A percentile compares a stretch with the other conserved stretches of the same genome.
phyloP scores from a whole-genome alignment of 2,113 vertebrate species.

The human (Homo sapiens) region GRCh38 chr16:62402501-62403000 shows the following conservation, averaged over 20 bases:
- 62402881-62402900: neutral
- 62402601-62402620: neutral
- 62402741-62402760: neutral
- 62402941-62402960: neutral
- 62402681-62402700: neutral
- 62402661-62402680: neutral
- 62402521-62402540: neutral
- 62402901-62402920: neutral
- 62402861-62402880: neutral
- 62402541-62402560: neutral
- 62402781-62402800: neutral
- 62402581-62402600: neutral
- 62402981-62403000: neutral
- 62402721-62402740: neutral
- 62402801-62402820: neutral
- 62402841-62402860: neutral
- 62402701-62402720: neutral
- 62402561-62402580: neutral
- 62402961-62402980: slow-evolving; percentile 19
- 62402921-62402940: neutral
- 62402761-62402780: neutral
- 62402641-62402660: neutral
- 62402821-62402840: neutral
- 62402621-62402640: neutral
- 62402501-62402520: neutral